Evolutionary conservation across 2,888 invertebrate genomes (phyloP), one percentile per base, ranked within the genome.

Genomic region (Acrobasis consociella): DNA sequence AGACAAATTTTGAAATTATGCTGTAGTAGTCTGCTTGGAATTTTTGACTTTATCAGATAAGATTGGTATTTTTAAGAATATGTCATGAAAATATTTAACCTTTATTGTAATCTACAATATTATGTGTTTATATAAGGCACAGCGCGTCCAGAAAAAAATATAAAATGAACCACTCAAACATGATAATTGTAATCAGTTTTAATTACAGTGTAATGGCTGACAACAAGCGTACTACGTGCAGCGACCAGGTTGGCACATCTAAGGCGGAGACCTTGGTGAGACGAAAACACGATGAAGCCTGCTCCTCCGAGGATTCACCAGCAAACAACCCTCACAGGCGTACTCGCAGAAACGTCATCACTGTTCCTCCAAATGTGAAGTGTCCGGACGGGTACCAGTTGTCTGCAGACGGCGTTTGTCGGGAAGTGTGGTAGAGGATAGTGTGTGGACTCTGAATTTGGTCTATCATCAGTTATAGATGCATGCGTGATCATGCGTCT

Each of bases 201-300:
- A 53, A 64, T 68, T 52, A 31, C 53, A 61, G 61, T 46, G 46
- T 65, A 73, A 90, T 90, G 90, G 83, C 88, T 15, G 88, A 87
- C 66, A 76, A 75, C 15, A 73, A 85, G 50, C 83, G 83, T 56
- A 70, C 89, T 22, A 82, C 87, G 1, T 86, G 76, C 68, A 86
- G 88, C 15, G 86, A 89, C n/a, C 87, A 90, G 69, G 81, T 84
- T 0, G 80, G 82, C 1, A 82, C 82, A 15, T 72, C 63, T 1
- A 85, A 87, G 64, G 78, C 67, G 15, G 73, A 74, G 1, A 72
- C 70, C 9, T 76, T 67, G 8, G 76, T 73, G 42, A 71, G 71
- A 61, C 73, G 74, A 2, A 73, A 74, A 31, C 75, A 72, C 0
- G 84, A 80, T 10, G 82, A 84, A 69, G 69, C 69, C 65, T 84